Conservation (phyloP, 2,888 invertebrate species). For the Ectobius pallidus region DNA sequence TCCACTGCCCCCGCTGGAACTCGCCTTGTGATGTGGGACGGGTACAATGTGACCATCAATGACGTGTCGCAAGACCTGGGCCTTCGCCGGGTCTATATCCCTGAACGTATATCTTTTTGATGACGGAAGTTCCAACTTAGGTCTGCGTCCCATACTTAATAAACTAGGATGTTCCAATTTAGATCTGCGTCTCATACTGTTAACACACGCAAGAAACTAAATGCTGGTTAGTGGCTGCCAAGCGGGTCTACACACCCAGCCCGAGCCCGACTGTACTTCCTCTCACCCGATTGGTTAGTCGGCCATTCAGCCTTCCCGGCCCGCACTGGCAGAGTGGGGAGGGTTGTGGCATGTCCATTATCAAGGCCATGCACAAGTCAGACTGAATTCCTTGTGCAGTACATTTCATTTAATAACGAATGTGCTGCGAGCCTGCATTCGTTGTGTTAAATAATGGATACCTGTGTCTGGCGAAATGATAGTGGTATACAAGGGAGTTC, state of each 20-base stretch:
- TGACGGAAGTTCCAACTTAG: too few relatives aligned
- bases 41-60: background rate
- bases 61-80: background rate
- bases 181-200: background rate
- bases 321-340: background rate
- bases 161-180: background rate
- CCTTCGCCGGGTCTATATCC: background rate
- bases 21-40: background rate
- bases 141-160: too few relatives aligned
- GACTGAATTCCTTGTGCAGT: too few relatives aligned
- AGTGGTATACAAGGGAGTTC: too few relatives aligned
- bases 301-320: background rate
- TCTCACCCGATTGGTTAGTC: conserved; percentile 14
- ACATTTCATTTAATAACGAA: too few relatives aligned
- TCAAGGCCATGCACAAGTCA: background rate
- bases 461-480: too few relatives aligned
- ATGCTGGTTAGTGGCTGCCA: background rate
- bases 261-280: conserved; percentile 1
- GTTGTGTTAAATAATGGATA: too few relatives aligned
- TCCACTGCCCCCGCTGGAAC: background rate
- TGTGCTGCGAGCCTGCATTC: too few relatives aligned
- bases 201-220: background rate
- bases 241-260: background rate
- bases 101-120: background rate
- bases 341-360: background rate